phyloP scores from a whole-genome alignment of 2,888 invertebrate genomes.

The Norana najaformis region DNA sequence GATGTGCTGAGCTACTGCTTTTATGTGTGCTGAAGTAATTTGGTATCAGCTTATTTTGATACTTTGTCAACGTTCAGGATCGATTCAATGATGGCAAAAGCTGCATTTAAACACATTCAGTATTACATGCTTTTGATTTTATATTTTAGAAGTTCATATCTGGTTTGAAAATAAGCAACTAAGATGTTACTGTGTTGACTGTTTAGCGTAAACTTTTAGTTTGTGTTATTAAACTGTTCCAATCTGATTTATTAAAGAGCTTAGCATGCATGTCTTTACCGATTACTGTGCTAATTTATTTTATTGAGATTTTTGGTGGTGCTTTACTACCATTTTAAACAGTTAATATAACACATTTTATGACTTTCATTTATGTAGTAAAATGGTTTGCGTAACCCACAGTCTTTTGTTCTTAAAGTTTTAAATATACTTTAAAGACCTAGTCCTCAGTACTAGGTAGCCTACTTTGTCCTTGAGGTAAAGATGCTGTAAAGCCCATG shows the following conservation, averaged over 20 bases:
- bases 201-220: neutral
- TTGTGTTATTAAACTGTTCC: neutral
- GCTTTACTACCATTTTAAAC: neutral
- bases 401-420: neutral
- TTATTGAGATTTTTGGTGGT: neutral
- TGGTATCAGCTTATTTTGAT: neutral
- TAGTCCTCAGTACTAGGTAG: neutral
- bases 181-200: neutral
- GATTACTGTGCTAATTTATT: neutral
- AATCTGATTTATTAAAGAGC: neutral
- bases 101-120: neutral
- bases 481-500: neutral
- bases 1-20: neutral
- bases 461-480: neutral
- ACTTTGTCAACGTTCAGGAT: neutral
- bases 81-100: neutral
- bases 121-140: neutral
- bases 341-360: neutral
- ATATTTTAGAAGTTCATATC: neutral
- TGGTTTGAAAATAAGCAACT: neutral
- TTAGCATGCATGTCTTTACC: slow-evolving; percentile 4
- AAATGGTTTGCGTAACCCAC: neutral
- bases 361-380: neutral
- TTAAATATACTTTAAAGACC: too few species aligned
- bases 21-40: neutral